Evolutionary conservation across 1,140 invertebrate species (phyloP), one percentile per base, ranked within the genome.

Genomic region (Macrobrachium rosenbergii): DNA sequence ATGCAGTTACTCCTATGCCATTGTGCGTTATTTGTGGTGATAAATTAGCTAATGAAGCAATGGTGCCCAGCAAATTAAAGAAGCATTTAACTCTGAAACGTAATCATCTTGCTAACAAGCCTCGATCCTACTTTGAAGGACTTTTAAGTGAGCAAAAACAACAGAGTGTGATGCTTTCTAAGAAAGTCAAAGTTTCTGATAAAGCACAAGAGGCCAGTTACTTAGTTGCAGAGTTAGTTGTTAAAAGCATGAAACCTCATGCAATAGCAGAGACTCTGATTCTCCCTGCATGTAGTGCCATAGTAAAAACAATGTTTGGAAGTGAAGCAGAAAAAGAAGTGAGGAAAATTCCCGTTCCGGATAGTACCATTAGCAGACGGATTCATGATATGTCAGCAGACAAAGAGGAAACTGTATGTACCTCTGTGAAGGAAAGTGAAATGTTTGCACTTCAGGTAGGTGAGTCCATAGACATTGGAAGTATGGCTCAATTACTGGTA

Each of bases 41-140:
- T 43, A 87, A 72, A n/a, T n/a, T n/a, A n/a, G n/a, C n/a, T n/a
- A n/a, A n/a, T n/a, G n/a, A n/a, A n/a, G n/a, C n/a, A n/a, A 87
- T 87, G 77, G 62, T 81, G 62, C 85, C 85, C 52, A 87, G 85
- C 79, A 87, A 87, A 45, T 87, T 87, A 75, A 87, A 81, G 58
- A 84, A 63, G 63, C 77, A 83, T 83, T 83, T 83, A 58, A 43
- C 82, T 72, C 52, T 72, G 64, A 73, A 83, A 83, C 67, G 73
- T 78, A 43, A 12, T 58, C 59, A 77, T 81, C 77, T 87, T 87
- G 75, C 75, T 45, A 77, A 45, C 69, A 77, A 77, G 75, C 75
- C 75, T 77, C 37, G 75, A 77, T 16, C 75, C 43, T 77, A 77
- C 17, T 77, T 77, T 28, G 75, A 77, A 77, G 43, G 75, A 28